These are phyloP conservation scores for Phrynocephalus versicolor DNA, from an alignment of 2,113 vertebrate genomes.

Conservation along the genomic window DNA sequence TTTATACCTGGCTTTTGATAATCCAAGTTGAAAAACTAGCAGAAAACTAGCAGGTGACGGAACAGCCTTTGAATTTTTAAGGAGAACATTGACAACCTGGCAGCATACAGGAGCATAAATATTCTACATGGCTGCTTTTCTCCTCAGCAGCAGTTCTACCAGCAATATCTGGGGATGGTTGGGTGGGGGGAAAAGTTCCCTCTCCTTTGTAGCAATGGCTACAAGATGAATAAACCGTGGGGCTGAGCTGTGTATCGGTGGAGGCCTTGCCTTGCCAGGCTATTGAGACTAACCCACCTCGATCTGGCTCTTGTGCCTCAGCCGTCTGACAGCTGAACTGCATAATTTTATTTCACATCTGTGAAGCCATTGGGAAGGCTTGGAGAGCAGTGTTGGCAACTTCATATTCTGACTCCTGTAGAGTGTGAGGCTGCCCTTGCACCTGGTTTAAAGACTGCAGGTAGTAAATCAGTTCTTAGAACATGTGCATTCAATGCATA, in stretches of 20 bases:
- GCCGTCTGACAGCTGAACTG: not conserved
- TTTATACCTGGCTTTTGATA: not conserved
- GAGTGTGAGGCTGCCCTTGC: too few relatives aligned
- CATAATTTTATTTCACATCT: not conserved
- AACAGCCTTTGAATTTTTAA: not conserved
- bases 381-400: too few relatives aligned
- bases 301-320: not conserved
- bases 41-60: slow-evolving; percentile 7
- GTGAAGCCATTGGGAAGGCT: too few relatives aligned
- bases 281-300: too few relatives aligned
- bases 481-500: too few relatives aligned
- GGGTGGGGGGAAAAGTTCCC: not conserved
- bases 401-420: too few relatives aligned
- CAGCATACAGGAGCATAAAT: not conserved
- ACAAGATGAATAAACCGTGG: not conserved
- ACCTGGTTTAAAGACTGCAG: too few relatives aligned
- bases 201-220: not conserved
- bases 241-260: not conserved
- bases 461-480: too few relatives aligned
- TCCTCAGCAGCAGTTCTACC: not conserved
- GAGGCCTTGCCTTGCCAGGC: not conserved
- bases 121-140: not conserved
- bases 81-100: slow-evolving; percentile 1
- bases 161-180: not conserved
- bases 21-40: slow-evolving; percentile 6